Evolutionary conservation across 2,113 vertebrate species (phyloP).

Genomic region (Bufo bufo): DNA sequence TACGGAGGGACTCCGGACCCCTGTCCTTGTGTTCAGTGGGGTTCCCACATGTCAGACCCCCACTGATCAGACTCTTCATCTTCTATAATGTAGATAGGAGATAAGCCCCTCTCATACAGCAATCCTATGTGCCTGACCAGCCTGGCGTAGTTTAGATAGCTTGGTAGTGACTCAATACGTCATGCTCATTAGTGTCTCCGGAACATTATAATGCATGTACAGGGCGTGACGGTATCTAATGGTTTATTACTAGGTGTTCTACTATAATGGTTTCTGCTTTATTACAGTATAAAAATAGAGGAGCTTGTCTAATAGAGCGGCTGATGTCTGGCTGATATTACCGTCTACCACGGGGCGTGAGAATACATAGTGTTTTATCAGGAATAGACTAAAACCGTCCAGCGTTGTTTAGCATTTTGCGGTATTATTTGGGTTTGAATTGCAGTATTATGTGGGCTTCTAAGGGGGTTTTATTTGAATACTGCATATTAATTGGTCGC

Average conservation of each 20-base stretch:
- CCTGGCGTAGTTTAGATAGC: not conserved
- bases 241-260: not conserved
- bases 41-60: too few relatives aligned
- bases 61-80: too few relatives aligned
- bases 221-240: not conserved
- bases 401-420: not conserved
- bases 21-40: too few relatives aligned
- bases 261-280: not conserved
- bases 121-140: not conserved
- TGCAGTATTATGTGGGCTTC: not conserved
- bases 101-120: too few relatives aligned
- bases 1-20: too few relatives aligned
- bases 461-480: not conserved
- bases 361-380: not conserved
- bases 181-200: not conserved
- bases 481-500: not conserved
- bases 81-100: not conserved
- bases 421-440: not conserved
- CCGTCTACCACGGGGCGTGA: not conserved
- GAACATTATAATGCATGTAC: not conserved
- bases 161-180: not conserved
- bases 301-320: not conserved
- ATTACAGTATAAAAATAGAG: slow-evolving; percentile 13
- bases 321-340: not conserved
- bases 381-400: not conserved